phyloP scores from a whole-genome alignment of 1,140 invertebrate genomes.

The Philotrypesis tridentata region DNA sequence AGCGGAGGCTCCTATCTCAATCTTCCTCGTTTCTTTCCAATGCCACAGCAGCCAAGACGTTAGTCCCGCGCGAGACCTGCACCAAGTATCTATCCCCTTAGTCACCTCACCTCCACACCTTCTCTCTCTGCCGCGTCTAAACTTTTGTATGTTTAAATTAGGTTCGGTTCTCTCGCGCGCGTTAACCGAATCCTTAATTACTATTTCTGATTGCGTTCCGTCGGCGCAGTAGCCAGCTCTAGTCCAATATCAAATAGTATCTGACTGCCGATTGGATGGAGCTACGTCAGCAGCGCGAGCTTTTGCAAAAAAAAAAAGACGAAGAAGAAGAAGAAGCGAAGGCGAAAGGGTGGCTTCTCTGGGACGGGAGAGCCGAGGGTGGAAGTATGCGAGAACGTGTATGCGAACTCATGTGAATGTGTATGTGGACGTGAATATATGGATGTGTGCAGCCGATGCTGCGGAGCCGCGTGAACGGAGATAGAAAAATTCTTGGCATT shows the following conservation, averaged over 20 bases:
- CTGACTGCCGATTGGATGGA: slow-evolving; percentile 41
- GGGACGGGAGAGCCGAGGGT: slow-evolving; percentile 14
- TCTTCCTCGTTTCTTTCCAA: slow-evolving; percentile 25
- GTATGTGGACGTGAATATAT: not conserved
- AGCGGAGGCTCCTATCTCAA: not conserved
- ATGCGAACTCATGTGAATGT: not conserved
- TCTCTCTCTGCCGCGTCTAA: slow-evolving; percentile 51
- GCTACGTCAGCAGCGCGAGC: slow-evolving; percentile 42
- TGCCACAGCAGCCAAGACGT: too few species aligned
- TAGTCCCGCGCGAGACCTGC: too few species aligned
- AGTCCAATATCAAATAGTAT: slow-evolving; percentile 50
- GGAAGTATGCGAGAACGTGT: not conserved
- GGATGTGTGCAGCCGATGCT: not conserved
- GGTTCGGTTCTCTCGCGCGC: slow-evolving; percentile 62
- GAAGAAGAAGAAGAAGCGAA: slow-evolving; percentile 56
- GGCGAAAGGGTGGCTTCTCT: slow-evolving; percentile 2
- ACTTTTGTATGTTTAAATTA: slow-evolving; percentile 67
- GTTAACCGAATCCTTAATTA: slow-evolving; percentile 69
- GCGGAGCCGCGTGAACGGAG: not conserved
- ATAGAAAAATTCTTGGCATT: slow-evolving; percentile 2
- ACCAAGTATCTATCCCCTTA: too few species aligned
- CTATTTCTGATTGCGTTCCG: slow-evolving; percentile 67
- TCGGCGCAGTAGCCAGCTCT: slow-evolving; percentile 28
- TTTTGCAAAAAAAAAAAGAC: slow-evolving; percentile 26
- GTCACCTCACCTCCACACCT: slow-evolving; percentile 22